Percentiles rank a stretch among this genome's conserved stretches.
Conservation (phyloP, 2,888 invertebrate species). For the Prosopocoilus inquinatus region DNA sequence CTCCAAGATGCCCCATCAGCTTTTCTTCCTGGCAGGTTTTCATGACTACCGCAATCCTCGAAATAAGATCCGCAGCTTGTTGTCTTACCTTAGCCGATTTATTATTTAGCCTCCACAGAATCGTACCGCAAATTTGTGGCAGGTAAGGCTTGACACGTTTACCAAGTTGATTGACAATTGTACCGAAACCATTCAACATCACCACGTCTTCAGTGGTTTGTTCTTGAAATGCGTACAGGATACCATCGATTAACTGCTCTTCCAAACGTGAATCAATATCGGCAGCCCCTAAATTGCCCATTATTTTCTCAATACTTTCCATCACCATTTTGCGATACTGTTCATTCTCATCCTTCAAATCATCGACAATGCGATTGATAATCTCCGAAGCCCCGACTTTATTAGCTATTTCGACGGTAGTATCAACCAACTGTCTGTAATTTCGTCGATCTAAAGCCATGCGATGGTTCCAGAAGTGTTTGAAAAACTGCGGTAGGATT, state of each 20-base stretch:
- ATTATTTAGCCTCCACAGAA: conserved; percentile 98
- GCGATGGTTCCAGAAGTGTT: conserved; percentile 99
- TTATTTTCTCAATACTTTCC: conserved; percentile 99
- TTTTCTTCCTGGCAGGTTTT: conserved; percentile 99
- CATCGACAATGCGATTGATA: conserved; percentile 96
- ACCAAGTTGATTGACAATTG: conserved; percentile 95
- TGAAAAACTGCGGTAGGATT: conserved; percentile 97
- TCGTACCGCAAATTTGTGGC: conserved; percentile 99
- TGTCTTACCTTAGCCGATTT: conserved; percentile 99
- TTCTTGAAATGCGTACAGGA: conserved; percentile 99
- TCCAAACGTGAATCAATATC: conserved; percentile 98
- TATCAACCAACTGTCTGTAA: conserved; percentile 97
- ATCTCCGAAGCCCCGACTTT: conserved; percentile 99
- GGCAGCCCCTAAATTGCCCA: conserved; percentile 90
- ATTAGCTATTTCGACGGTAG: conserved; percentile 99
- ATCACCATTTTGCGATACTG: conserved; percentile 99
- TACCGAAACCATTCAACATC: conserved; percentile 99
- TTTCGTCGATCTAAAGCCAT: conserved; percentile 99
- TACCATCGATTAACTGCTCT: conserved; percentile 98
- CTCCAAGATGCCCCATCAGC: conserved; percentile 98
- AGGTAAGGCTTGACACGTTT: conserved; percentile 98
- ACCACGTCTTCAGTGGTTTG: conserved; percentile 99
- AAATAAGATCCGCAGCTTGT: conserved; percentile 98
- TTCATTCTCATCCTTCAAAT: conserved; percentile 99
- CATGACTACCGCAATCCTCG: conserved; percentile 98